Conservation (phyloP, 2,888 invertebrate genomes). For the Myathropa florea region DNA sequence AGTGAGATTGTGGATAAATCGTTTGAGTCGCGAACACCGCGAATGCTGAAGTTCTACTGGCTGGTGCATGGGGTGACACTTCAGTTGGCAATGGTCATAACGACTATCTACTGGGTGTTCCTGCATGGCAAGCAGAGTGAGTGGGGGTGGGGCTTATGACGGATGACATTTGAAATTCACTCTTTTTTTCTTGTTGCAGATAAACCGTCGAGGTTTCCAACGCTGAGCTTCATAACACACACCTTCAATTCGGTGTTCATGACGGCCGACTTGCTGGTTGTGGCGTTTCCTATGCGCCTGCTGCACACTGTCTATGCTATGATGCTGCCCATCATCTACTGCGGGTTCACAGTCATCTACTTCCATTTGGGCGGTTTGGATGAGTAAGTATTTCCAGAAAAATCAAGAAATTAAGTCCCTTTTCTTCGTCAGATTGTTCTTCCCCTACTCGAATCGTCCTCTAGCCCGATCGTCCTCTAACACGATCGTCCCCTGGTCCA, state of each 20-base stretch:
- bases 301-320: constrained; percentile 85
- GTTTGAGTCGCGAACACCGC: constrained; percentile 73
- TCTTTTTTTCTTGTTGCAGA: constrained; percentile 78
- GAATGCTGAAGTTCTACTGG: constrained; percentile 84
- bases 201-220: constrained; percentile 84
- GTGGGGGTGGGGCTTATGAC: constrained; percentile 69
- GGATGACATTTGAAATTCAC: not conserved
- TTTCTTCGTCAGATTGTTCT: too few species aligned
- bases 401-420: too few species aligned
- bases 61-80: constrained; percentile 85
- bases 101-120: constrained; percentile 87
- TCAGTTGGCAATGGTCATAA: constrained; percentile 86
- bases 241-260: constrained; percentile 88
- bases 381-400: constrained; percentile 78
- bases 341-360: constrained; percentile 84
- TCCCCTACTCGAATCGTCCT: not conserved
- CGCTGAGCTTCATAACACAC: constrained; percentile 87
- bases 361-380: constrained; percentile 84
- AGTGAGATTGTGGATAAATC: constrained; percentile 71
- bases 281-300: constrained; percentile 87
- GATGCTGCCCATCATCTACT: constrained; percentile 82
- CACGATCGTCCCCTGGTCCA: not conserved
- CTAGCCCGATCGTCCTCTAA: not conserved
- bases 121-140: constrained; percentile 78
- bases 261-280: constrained; percentile 86